Base-by-base conservation (phyloP, 1,140 invertebrate genomes). In the Pseudachorutes palmiensis region DNA sequence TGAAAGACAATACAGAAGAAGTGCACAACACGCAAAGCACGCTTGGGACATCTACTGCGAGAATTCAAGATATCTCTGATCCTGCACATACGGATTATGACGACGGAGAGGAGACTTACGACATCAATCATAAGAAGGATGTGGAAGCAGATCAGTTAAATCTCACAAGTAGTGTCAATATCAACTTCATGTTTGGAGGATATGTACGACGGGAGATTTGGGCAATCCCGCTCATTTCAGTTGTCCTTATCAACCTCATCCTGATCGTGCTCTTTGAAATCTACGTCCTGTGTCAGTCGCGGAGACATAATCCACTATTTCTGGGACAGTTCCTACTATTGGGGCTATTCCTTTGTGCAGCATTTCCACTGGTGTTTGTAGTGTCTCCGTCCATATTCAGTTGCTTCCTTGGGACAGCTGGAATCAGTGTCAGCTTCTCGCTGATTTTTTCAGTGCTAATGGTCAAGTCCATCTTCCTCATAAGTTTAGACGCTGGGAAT, bases 381-480 rank as follows among this genome's bases (percentile, higher is more conserved):
- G 84, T 88, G 0, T 84, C 88, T 30, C 91, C 92, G 22, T 89
- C 88, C 33, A 82, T 85, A 1, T 45, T 67, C 0, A 59, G 66
- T 0, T 96, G 93, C 75, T 89, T 88, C 14, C 85, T 91, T 16
- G 88, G 90, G 64, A 82, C 92, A 45, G 86, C 95, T 69, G 88
- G 89, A 24, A 87, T 91, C 22, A 92, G 93, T 30, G 83, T 94
- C 19, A 85, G 90, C 1, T 93, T 92, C 72, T 86, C 90, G 19
- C 81, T 95, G n/a, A 88, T 94, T 26, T 97, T 95, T 77, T 88
- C 90, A 19, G 88, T 93, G 0, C 82, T 97, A 29, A 83, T 97
- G 64, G 93, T 97, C 67, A 97, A 97, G 79, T 91, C 92, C 76
- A 90, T 96, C 57, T 94, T 96, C 76, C 82, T 96, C 48, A 85